Percentiles rank a stretch among this genome's conserved stretches.
Evolutionary conservation across 1,140 invertebrate genomes (phyloP).

Genomic region (Pogonomyrmex californicus): DNA sequence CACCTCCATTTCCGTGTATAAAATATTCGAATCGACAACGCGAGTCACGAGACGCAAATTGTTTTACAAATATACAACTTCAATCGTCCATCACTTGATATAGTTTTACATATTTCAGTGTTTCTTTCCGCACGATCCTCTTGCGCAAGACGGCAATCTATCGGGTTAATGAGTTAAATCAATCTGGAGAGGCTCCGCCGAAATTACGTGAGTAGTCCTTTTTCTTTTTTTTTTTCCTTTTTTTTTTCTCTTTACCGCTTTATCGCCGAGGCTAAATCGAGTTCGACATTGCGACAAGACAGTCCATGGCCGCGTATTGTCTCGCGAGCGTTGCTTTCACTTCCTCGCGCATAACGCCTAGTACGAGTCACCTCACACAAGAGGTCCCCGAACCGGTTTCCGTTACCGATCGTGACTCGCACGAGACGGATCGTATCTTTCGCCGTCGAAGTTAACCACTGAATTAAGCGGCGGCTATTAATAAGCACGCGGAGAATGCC

Average conservation of each 20-base stretch:
- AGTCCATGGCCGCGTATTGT: conserved; percentile 77
- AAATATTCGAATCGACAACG: background rate
- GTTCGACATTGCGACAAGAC: conserved; percentile 68
- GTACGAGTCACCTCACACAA: conserved; percentile 52
- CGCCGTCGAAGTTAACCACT: background rate
- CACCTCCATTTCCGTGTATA: background rate
- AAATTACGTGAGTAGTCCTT: conserved; percentile 36
- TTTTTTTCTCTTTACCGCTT: background rate
- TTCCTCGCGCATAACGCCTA: conserved; percentile 71
- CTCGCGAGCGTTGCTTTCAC: conserved; percentile 80
- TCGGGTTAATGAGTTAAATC: background rate
- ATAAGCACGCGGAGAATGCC: conserved; percentile 30
- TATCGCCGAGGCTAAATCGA: conserved; percentile 5
- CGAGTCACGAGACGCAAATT: background rate
- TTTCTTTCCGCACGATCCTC: background rate
- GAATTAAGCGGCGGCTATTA: conserved; percentile 41
- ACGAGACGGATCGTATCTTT: conserved; percentile 44
- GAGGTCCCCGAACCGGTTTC: conserved; percentile 67
- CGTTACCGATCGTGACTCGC: conserved; percentile 51
- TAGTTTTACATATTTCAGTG: background rate
- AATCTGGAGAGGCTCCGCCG: background rate
- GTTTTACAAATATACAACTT: background rate
- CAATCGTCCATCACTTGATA: background rate
- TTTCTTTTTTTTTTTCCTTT: background rate
- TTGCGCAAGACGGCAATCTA: background rate